phyloP scores from a whole-genome alignment of 1,140 invertebrate genomes.

The Thrips palmi region DNA sequence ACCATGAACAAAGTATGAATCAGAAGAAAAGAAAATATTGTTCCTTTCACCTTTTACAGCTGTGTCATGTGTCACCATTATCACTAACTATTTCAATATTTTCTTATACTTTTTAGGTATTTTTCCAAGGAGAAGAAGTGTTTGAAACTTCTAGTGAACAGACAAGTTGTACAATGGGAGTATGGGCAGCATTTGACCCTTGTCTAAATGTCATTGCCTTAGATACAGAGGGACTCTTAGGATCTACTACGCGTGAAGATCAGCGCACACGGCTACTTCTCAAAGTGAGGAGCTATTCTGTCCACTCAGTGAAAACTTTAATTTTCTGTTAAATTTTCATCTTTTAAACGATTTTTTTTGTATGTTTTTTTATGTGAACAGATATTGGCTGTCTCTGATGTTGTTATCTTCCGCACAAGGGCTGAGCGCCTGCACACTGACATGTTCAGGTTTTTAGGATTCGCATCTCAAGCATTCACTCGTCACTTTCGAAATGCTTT shows the following conservation, averaged over 20 bases:
- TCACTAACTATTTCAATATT: no score
- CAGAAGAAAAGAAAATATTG: no score
- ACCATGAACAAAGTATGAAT: no score
- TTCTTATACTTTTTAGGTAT: no score
- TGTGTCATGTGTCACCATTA: no score
- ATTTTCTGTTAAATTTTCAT: neutral
- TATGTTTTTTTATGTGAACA: slow-evolving; percentile 19
- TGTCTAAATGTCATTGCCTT: slow-evolving; percentile 45
- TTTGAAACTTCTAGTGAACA: slow-evolving; percentile 56
- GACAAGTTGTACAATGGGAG: slow-evolving; percentile 56
- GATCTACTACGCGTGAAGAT: slow-evolving; percentile 44
- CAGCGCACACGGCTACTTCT: slow-evolving; percentile 52
- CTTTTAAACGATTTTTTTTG: neutral
- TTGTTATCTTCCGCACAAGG: slow-evolving; percentile 61
- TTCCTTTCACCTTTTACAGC: no score
- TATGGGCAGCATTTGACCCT: slow-evolving; percentile 59
- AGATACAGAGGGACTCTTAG: slow-evolving; percentile 63
- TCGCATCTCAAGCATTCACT: slow-evolving; percentile 54
- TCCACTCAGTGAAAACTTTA: neutral
- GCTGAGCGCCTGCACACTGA: slow-evolving; percentile 60
- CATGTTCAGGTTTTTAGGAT: slow-evolving; percentile 61
- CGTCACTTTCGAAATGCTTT: slow-evolving; percentile 52
- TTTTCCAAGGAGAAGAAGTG: slow-evolving; percentile 55
- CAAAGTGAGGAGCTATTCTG: slow-evolving; percentile 28
- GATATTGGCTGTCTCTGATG: slow-evolving; percentile 59